Percentiles rank a stretch among this genome's conserved stretches.
These are phyloP conservation scores for Orthosia cruda DNA, from an alignment of 2,888 invertebrate species.

Conservation along the genomic window DNA sequence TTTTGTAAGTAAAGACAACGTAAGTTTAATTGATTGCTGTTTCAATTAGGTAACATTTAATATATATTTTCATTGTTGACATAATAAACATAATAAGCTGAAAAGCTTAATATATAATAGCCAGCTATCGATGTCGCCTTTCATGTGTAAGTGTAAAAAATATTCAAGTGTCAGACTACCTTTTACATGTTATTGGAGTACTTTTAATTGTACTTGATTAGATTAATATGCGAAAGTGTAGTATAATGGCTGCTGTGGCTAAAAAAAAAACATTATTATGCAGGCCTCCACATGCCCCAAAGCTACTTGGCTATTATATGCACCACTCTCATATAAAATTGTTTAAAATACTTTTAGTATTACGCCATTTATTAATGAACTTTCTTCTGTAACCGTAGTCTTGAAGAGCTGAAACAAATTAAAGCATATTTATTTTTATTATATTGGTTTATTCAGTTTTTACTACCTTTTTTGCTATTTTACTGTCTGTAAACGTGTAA, in stretches of 20 bases:
- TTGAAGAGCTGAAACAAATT: slow-evolving; percentile 50
- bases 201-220: not conserved
- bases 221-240: not conserved
- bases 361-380: slow-evolving; percentile 53
- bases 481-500: no score
- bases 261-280: not conserved
- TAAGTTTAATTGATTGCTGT: not conserved
- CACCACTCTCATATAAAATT: not conserved
- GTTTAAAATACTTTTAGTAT: slow-evolving; percentile 47
- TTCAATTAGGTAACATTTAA: no score
- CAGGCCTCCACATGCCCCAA: not conserved
- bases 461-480: no score
- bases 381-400: slow-evolving; percentile 40
- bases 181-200: not conserved
- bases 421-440: not conserved
- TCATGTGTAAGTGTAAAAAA: not conserved
- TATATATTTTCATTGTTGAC: not conserved
- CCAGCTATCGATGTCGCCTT: not conserved
- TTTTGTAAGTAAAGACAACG: not conserved
- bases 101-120: no score
- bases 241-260: not conserved
- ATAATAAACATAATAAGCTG: not conserved
- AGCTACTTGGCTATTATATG: not conserved
- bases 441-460: no score
- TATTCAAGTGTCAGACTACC: not conserved